Evolutionary conservation across 2,888 invertebrate genomes (phyloP).

Genomic region (Platypus cylindrus): DNA sequence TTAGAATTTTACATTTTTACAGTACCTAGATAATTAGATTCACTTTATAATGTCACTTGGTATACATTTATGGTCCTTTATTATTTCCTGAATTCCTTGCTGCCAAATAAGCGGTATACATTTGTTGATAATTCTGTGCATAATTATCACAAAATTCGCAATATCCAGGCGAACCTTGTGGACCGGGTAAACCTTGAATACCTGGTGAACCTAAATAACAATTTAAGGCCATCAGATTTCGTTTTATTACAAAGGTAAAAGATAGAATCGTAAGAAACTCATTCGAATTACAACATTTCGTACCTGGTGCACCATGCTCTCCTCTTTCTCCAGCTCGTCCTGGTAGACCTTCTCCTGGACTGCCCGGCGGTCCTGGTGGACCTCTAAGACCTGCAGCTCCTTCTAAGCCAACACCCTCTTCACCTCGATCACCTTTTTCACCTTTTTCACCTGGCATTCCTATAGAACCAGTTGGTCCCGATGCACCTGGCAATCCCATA

Average conservation of each 20-base stretch:
- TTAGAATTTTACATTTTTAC: too few relatives aligned
- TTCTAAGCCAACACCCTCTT: conserved; percentile 59
- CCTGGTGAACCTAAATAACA: conserved; percentile 24
- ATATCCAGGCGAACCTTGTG: conserved; percentile 51
- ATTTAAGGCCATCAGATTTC: background rate
- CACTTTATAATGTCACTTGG: too few relatives aligned
- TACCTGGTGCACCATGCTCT: conserved; percentile 61
- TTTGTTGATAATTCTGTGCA: conserved; percentile 38
- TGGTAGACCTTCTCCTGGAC: conserved; percentile 46
- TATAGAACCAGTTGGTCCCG: conserved; percentile 44
- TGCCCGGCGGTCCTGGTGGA: conserved; percentile 52
- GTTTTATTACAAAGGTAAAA: conserved; percentile 1
- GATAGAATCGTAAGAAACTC: conserved; percentile 13
- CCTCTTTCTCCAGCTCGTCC: conserved; percentile 70
- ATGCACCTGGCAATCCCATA: conserved; percentile 49
- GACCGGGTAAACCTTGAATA: conserved; percentile 48
- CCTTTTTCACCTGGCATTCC: conserved; percentile 56
- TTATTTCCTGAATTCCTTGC: conserved; percentile 39
- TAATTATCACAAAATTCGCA: conserved; percentile 52
- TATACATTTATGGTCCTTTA: conserved; percentile 47
- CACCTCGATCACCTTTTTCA: conserved; percentile 58
- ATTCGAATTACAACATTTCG: too few relatives aligned
- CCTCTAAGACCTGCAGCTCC: conserved; percentile 64
- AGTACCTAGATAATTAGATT: too few relatives aligned
- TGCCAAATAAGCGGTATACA: conserved; percentile 32